phyloP scores from a whole-genome alignment of 1,140 invertebrate species.

The Ectropis grisescens region DNA sequence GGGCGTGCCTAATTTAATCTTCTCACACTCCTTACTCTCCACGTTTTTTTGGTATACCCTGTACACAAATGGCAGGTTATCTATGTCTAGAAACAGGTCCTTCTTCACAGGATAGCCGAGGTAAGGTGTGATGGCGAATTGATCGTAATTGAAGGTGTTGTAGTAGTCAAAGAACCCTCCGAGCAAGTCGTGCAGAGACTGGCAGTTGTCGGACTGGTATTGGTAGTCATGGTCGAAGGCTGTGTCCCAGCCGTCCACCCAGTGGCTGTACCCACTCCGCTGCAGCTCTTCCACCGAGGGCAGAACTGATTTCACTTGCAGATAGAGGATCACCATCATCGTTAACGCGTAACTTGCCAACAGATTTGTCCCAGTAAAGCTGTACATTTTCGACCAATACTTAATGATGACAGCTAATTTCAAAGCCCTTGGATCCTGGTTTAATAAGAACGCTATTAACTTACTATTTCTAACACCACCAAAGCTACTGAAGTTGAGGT shows the following conservation, averaged over 20 bases:
- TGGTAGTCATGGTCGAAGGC: conserved; percentile 13
- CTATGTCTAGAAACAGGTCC: conserved; percentile 43
- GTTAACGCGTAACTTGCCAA: conserved; percentile 73
- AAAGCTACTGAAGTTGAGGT: conserved; percentile 75
- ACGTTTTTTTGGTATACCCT: conserved; percentile 57
- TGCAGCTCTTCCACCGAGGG: conserved; percentile 28
- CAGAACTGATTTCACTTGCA: conserved; percentile 66
- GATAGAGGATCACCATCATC: conserved; percentile 74
- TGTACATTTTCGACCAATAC: conserved; percentile 75
- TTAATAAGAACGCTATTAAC: conserved; percentile 70
- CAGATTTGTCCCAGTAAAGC: conserved; percentile 60
- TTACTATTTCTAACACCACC: conserved; percentile 73
- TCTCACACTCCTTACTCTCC: conserved; percentile 19
- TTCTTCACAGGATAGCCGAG: conserved; percentile 61
- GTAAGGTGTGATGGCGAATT: conserved; percentile 68
- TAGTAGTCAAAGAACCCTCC: conserved; percentile 75
- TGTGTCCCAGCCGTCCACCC: conserved; percentile 33
- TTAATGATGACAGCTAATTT: conserved; percentile 74
- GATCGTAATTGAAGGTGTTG: conserved; percentile 61
- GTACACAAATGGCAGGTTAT: conserved; percentile 34
- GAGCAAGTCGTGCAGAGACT: conserved; percentile 58
- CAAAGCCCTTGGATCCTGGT: conserved; percentile 63
- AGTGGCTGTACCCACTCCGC: conserved; percentile 1
- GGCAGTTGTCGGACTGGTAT: conserved; percentile 8
- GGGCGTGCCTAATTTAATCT: conserved; percentile 37